A percentile compares a stretch with the other conserved stretches of the same genome.
These are phyloP conservation scores for Drosophila prostipennis DNA, from an alignment of 2,888 invertebrate species.

Conservation along the genomic window DNA sequence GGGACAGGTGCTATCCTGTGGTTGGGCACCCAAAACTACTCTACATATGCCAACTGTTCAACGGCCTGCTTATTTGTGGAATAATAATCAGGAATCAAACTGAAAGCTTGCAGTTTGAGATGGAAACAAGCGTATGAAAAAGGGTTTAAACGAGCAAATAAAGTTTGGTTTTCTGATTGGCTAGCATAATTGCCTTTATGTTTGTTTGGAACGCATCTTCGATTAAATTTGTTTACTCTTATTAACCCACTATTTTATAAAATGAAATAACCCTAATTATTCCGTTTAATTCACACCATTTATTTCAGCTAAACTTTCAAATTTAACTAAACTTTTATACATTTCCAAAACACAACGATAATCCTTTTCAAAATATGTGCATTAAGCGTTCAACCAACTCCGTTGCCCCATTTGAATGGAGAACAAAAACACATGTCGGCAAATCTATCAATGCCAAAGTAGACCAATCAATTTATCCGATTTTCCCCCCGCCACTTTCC, in stretches of 20 bases:
- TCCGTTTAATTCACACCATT: no score
- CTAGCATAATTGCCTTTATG: background rate
- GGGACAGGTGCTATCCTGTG: constrained; percentile 36
- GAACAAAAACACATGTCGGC: constrained; percentile 17
- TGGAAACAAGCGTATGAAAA: background rate
- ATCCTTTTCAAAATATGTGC: background rate
- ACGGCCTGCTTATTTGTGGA: constrained; percentile 23
- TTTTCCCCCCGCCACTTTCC: constrained; percentile 16
- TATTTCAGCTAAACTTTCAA: no score
- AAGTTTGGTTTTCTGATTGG: background rate
- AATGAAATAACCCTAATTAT: no score
- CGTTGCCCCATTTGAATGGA: background rate
- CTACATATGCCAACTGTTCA: constrained; percentile 20
- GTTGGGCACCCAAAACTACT: constrained; percentile 12
- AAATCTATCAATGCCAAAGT: constrained; percentile 22
- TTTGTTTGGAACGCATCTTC: background rate
- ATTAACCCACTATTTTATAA: background rate
- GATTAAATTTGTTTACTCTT: no score
- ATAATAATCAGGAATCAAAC: constrained; percentile 31
- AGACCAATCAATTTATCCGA: constrained; percentile 29
- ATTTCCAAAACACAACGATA: background rate
- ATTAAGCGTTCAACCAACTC: constrained; percentile 2
- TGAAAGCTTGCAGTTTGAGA: constrained; percentile 34
- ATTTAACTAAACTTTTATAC: background rate
- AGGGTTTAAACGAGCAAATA: background rate